phyloP scores from a whole-genome alignment of 2,113 vertebrate species.

The Hyperopisus bebe region DNA sequence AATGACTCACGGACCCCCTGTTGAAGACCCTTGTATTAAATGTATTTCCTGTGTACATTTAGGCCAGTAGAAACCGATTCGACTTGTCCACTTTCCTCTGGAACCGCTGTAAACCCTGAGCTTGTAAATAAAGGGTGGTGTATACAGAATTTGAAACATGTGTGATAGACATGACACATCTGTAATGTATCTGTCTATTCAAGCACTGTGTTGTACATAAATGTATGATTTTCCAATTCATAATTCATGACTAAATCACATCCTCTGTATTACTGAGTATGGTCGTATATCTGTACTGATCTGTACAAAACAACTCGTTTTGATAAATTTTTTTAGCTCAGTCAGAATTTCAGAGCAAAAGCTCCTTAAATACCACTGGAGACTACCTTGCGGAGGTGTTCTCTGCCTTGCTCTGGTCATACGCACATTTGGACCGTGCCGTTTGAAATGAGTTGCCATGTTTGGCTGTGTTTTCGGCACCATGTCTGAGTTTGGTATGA shows the following conservation, averaged over 20 bases:
- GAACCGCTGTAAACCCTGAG: conserved; percentile 21
- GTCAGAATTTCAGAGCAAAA: neutral
- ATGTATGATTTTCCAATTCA: neutral
- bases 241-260: neutral
- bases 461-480: neutral
- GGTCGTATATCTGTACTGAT: neutral
- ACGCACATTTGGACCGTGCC: neutral
- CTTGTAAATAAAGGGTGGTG: neutral
- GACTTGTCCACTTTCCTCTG: conserved; percentile 60
- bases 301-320: neutral
- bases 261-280: neutral
- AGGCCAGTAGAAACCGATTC: conserved; percentile 51
- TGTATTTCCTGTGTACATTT: neutral
- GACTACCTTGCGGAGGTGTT: neutral
- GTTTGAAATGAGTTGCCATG: neutral
- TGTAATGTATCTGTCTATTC: neutral
- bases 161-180: neutral
- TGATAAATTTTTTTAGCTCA: neutral
- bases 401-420: neutral
- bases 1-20: neutral
- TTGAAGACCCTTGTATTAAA: neutral
- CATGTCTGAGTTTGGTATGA: neutral
- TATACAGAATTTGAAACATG: neutral
- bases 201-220: neutral
- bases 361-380: neutral